Conservation (phyloP, 1,140 invertebrate genomes). For the Leptopilina clavipes region DNA sequence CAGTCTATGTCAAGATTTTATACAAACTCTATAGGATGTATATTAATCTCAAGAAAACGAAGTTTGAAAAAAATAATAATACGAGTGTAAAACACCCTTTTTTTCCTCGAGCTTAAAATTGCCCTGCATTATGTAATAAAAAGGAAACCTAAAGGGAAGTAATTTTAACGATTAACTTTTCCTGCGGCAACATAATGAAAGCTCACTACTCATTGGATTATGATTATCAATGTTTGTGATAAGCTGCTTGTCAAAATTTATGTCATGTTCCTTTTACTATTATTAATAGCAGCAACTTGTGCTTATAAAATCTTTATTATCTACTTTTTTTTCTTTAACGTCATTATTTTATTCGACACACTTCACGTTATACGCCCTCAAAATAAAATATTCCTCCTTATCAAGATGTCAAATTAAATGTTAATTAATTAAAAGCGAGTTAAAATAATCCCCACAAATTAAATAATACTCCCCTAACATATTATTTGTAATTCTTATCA, state of each 20-base stretch:
- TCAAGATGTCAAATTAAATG: background rate
- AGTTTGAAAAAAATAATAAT: background rate
- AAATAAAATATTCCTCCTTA: too few relatives aligned
- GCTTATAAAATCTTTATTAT: constrained; percentile 1
- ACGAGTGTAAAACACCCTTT: background rate
- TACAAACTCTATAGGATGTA: background rate
- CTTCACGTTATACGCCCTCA: too few relatives aligned
- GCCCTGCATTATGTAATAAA: background rate
- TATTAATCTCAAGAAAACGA: background rate
- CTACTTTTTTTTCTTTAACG: background rate
- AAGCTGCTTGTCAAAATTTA: constrained; percentile 11
- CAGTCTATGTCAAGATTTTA: background rate
- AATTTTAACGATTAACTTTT: constrained; percentile 7
- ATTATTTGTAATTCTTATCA: too few relatives aligned
- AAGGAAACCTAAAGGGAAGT: background rate
- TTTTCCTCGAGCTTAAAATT: background rate
- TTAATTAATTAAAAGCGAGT: too few relatives aligned
- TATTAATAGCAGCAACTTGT: background rate
- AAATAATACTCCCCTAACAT: too few relatives aligned
- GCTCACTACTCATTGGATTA: constrained; percentile 2
- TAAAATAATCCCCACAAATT: too few relatives aligned
- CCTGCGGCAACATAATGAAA: background rate
- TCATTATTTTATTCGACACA: background rate
- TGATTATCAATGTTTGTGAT: constrained; percentile 5
- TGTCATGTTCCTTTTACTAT: constrained; percentile 1